Evolutionary conservation across 2,113 vertebrate species (phyloP), one percentile per base, ranked within the genome.

Genomic region (Cavia aperea): DNA sequence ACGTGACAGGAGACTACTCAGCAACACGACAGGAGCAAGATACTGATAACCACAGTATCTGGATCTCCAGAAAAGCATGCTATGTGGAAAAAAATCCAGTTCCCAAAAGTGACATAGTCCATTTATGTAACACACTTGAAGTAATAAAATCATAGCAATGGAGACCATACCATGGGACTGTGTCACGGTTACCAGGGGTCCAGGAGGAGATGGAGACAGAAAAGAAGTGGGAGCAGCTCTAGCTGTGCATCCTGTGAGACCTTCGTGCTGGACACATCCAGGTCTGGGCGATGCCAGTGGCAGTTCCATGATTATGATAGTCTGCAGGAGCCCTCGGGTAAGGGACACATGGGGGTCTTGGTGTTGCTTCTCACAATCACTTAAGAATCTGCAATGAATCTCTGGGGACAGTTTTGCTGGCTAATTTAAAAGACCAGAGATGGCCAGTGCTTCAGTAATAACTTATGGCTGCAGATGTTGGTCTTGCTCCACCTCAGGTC

Each of bases 401-500:
- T 49, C 79, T 85, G 26, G 66, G 54, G 16, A 29, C 33, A 56
- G 5, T 54, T 54, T 54, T 58, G 11, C 65, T n/a, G 56, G 75
- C 16, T 60, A 83, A 82, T 81, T 26, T 82, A 29, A 60, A 65
- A 91, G 63, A 9, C 36, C 78, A 54, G 70, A 85, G 49, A 11
- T 36, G 5, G 2, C 36, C 66, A 68, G 4, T 24, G n/a, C 54
- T 58, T 46, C 70, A 68, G 18, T 60, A 54, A 63, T n/a, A 13
- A 49, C 19, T 43, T 36, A 0, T 7, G 9, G 51, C 18, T 26
- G 49, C 49, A 7, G 18, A 29, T 36, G 36, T 31, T 73, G 78
- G 46, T 72, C 1, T 0, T 11, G 46, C 13, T 3, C 26, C 9
- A 1, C 33, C 31, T 77, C 33, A 2, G n/a, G 26, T 29, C 2